Conservation (phyloP, 2,113 vertebrate species). For the Cygnus atratus region DNA sequence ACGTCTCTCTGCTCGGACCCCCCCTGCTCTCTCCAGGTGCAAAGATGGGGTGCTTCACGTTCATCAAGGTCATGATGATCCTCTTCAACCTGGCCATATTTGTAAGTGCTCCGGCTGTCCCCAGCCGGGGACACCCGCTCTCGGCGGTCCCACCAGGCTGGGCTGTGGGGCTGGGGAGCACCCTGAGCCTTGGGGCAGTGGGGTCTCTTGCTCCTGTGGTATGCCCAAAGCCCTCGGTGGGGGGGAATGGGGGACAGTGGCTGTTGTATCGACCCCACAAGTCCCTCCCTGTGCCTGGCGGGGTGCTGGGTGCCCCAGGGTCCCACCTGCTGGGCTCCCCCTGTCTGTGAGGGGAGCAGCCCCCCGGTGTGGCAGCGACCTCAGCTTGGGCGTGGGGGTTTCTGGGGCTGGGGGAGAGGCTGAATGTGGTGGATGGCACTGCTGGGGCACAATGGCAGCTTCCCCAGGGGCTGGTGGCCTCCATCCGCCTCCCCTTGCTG, state of each 20-base stretch:
- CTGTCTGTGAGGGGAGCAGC: fast-evolving
- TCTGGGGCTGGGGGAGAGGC: not conserved
- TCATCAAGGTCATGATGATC: constrained; percentile 87
- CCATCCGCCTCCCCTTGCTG: not conserved
- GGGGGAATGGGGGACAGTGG: not conserved
- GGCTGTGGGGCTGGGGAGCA: not conserved
- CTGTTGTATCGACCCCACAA: not conserved
- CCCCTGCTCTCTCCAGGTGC: constrained; percentile 56
- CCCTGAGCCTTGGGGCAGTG: no score
- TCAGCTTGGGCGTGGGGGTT: no score
- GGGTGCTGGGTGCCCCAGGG: not conserved
- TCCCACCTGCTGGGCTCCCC: fast-evolving
- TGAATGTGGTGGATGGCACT: fast-evolving
- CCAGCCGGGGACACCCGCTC: not conserved
- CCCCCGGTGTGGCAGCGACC: fast-evolving
- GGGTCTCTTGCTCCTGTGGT: fast-evolving
- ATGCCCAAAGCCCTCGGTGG: not conserved
- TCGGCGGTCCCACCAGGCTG: not conserved
- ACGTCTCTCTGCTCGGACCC: not conserved
- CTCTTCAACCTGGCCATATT: constrained; percentile 89
- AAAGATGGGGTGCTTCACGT: constrained; percentile 88
- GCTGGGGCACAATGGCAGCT: not conserved
- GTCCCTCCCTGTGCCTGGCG: not conserved
- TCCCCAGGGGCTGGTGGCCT: not conserved
- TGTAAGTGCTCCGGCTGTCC: constrained; percentile 79